Evolutionary conservation across 2,113 vertebrate species (phyloP), one percentile per base, ranked within the genome.

Genomic region (Verasper variegatus): DNA sequence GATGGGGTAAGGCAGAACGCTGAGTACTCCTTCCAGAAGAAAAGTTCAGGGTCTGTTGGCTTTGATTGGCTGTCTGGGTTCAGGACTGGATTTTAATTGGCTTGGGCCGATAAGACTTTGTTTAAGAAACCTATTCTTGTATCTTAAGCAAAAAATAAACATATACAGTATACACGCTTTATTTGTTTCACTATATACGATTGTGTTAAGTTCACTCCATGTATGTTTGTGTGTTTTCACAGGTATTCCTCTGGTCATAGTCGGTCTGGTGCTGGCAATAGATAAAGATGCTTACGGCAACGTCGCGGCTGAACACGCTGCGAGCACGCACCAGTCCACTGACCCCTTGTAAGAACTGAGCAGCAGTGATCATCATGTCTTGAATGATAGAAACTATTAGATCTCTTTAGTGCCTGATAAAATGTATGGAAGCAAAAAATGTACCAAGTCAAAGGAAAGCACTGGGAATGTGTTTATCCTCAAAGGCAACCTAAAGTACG

Each of bases 171-270:
- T 24, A 24, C 23, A 24, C 1, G 23, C 23, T 24, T 24, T 24
- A 24, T 24, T 24, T 24, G 1, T 24, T 24, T 24, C 24, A 24
- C 24, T 24, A 24, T 24, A 24, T 24, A 24, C 5, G 5, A 17
- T 5, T 49, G 1, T 49, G 47, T 20, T 15, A 18, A 8, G 15
- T 17, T 51, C 5, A 17, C 15, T 51, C 5, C 2, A 24, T 56
- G 10, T 23, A 1, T 56, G 21, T 57, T 8, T 40, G 21, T 77
- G 64, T 90, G 75, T 78, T 11, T 31, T 21, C 5, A 7, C 89
- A 98, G 97, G 97, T 87, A 64, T 97, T 58, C 97, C 97, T 83
- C 91, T 95, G 31, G 15, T 95, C 37, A 77, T 96, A 8, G 93
- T 97, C 75, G 83, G 82, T 58, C 27, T 94, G 55, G 89, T 96